Conservation (phyloP, 2,888 invertebrate species). For the Lamproptera curius region DNA sequence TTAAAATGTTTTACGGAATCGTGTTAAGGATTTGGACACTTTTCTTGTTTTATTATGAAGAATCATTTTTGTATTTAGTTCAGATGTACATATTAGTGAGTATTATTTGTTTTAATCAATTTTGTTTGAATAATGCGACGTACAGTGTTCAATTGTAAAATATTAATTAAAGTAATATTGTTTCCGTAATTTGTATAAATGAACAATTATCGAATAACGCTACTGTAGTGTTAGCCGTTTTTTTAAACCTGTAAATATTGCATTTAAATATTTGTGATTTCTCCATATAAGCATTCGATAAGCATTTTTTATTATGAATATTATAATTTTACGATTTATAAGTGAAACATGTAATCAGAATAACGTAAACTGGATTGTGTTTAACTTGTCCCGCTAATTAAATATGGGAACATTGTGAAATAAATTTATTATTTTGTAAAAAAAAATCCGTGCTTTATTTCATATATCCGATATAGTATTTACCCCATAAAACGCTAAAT, state of each 20-base stretch:
- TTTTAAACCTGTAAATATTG: constrained; percentile 64
- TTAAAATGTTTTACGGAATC: constrained; percentile 42
- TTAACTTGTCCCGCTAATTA: constrained; percentile 47
- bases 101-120: constrained; percentile 41
- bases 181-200: constrained; percentile 48
- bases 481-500: neutral
- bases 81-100: constrained; percentile 41
- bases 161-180: constrained; percentile 34
- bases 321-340: constrained; percentile 50
- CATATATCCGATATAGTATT: constrained; percentile 11
- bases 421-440: constrained; percentile 64
- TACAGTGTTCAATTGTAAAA: constrained; percentile 50
- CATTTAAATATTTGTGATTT: constrained; percentile 72
- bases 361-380: constrained; percentile 65
- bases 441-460: constrained; percentile 30
- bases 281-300: constrained; percentile 42
- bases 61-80: constrained; percentile 32
- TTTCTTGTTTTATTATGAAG: constrained; percentile 35
- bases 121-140: constrained; percentile 41
- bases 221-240: constrained; percentile 41
- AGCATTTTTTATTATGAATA: constrained; percentile 28
- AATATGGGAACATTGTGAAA: constrained; percentile 53
- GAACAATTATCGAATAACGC: constrained; percentile 26
- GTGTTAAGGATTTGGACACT: constrained; percentile 14
- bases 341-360: constrained; percentile 59